Evolutionary conservation across 2,888 invertebrate genomes (phyloP).

Genomic region (Dolomedes plantarius): DNA sequence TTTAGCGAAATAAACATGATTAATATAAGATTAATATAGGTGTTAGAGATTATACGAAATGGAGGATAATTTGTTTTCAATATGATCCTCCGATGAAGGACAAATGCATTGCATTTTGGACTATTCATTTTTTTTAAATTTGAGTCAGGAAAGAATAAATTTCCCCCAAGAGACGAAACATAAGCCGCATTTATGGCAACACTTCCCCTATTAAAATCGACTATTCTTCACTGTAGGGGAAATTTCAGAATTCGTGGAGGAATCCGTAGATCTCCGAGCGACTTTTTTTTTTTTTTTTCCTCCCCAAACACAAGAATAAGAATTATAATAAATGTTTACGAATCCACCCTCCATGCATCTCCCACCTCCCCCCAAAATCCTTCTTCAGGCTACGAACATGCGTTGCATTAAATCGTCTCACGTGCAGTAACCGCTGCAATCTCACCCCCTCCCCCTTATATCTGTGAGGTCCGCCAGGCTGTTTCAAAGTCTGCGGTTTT

Average conservation of each 20-base stretch:
- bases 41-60: too few relatives aligned
- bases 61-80: too few relatives aligned
- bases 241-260: constrained; percentile 29
- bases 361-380: neutral
- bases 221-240: neutral
- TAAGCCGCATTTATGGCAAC: too few relatives aligned
- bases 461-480: neutral
- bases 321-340: constrained; percentile 61
- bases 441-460: neutral
- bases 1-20: too few relatives aligned
- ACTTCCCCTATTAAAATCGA: too few relatives aligned
- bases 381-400: constrained; percentile 25
- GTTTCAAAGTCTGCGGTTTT: constrained; percentile 33
- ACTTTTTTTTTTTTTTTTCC: too few relatives aligned
- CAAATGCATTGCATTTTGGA: too few relatives aligned
- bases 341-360: neutral
- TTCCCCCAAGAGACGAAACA: too few relatives aligned
- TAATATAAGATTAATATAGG: too few relatives aligned
- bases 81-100: too few relatives aligned
- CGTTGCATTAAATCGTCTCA: constrained; percentile 64
- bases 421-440: constrained; percentile 35
- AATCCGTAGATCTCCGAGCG: constrained; percentile 29
- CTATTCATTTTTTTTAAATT: too few relatives aligned
- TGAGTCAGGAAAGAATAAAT: too few relatives aligned
- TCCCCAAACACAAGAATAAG: constrained; percentile 27